Conservation (phyloP, 2,888 invertebrate genomes). For the Clepsis dumicolana region DNA sequence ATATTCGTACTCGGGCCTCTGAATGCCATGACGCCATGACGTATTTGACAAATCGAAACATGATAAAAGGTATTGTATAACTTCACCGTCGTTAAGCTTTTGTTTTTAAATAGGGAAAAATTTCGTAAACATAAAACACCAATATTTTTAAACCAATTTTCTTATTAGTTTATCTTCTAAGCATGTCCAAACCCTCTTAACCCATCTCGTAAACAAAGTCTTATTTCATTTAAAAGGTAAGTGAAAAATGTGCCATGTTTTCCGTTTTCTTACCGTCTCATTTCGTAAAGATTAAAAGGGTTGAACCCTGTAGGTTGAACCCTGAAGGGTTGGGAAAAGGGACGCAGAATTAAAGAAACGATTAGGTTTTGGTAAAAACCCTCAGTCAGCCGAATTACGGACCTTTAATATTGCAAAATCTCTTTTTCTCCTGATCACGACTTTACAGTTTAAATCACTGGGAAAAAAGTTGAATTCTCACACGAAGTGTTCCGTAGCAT, state of each 20-base stretch:
- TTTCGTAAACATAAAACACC: too few species aligned
- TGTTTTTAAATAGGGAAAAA: too few species aligned
- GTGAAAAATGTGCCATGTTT: conserved; percentile 37
- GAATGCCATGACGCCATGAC: too few species aligned
- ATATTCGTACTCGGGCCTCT: too few species aligned
- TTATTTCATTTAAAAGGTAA: conserved; percentile 25
- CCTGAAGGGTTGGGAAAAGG: conserved; percentile 22
- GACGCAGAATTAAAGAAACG: conserved; percentile 34
- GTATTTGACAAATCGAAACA: not conserved
- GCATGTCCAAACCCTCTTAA: not conserved
- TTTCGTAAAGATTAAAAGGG: conserved; percentile 39
- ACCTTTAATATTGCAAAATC: conserved; percentile 19
- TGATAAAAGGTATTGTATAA: too few species aligned
- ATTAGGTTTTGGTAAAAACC: conserved; percentile 31
- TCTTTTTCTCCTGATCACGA: conserved; percentile 1
- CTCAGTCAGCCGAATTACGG: conserved; percentile 30
- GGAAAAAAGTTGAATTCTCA: not conserved
- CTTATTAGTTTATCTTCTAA: too few species aligned
- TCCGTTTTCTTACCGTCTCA: conserved; percentile 35
- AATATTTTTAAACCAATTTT: not conserved
- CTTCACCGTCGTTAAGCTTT: too few species aligned
- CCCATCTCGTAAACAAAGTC: not conserved
- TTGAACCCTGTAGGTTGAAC: conserved; percentile 10
- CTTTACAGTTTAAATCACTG: not conserved
- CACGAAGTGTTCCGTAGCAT: not conserved